Conservation (phyloP, 2,797 vertebrate genomes). For the Coilia nasus region DNA sequence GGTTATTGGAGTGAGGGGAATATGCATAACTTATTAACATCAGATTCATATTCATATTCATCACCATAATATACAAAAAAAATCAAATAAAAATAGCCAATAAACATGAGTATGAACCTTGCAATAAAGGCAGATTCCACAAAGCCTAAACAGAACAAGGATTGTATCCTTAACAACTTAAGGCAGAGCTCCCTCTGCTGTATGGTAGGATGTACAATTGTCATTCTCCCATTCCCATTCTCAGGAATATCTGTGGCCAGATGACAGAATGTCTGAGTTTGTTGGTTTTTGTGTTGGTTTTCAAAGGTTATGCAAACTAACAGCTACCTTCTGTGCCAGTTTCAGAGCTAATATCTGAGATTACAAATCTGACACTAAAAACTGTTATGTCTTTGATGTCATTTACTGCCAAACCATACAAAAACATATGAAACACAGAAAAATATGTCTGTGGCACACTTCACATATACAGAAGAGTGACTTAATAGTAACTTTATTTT, state of each 20-base stretch:
- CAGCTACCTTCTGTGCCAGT: neutral
- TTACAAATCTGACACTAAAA: neutral
- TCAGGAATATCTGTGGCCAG: neutral
- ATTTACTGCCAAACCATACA: neutral
- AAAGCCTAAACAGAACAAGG: neutral
- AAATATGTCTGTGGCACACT: neutral
- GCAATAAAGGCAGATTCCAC: neutral
- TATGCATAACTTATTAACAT: neutral
- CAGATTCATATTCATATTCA: neutral
- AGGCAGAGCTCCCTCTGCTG: neutral
- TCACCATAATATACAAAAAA: too few species aligned
- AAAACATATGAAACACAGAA: neutral
- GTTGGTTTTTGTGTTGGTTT: neutral
- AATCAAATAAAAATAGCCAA: neutral
- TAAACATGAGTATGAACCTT: neutral
- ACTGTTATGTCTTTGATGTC: neutral
- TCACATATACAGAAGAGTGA: too few species aligned
- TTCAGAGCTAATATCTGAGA: neutral
- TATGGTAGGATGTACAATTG: neutral
- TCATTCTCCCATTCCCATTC: neutral
- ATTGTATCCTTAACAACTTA: neutral
- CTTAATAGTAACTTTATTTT: too few species aligned
- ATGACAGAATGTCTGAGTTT: neutral
- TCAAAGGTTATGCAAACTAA: neutral
- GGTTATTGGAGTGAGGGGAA: neutral